Evolutionary conservation across 2,113 vertebrate species (phyloP), one percentile per base, ranked within the genome.

Genomic region (Rhegmatorhina hoffmannsi): DNA sequence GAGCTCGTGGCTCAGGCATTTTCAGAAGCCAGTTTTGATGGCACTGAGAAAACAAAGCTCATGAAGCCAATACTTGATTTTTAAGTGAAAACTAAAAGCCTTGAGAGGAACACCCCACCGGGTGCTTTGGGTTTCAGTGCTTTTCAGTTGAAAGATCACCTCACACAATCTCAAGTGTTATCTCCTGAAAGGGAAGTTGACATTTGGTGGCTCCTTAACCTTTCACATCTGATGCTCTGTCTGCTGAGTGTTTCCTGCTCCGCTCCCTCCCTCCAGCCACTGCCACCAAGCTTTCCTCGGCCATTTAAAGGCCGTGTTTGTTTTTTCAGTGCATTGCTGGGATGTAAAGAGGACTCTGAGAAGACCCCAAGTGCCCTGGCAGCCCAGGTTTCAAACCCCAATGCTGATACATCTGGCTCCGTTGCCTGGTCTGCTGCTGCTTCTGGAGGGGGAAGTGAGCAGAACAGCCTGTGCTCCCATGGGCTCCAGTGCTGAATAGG

Each of bases 121-220:
- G 4, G 8, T 17, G 56, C 64, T 86, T 36, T 36, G 73, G 17
- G 62, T 78, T 67, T 88, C 75, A n/a, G 89, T 9, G 62, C 79
- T 62, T 67, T 56, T 72, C 38, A 63, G 53, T 67, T 64, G 46
- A 85, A 87, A 82, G 19, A 20, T 28, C 9, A 62, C 50, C 83
- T 94, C 82, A 5, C 31, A 3, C 73, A 12, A 59, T 38, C 33
- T 74, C 17, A 53, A 60, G 86, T 2, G 60, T 56, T 74, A 56
- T 44, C 75, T 89, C 44, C 87, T 90, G 79, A 67, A 81, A 47
- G 95, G 92, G 95, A 96, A 96, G 92, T 63, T 96, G 95, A 96
- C 94, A 87, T 96, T 95, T 96, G 76, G 89, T 77, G 92, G 73
- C 95, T 94, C 92, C 55, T 93, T 55, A 40, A 89, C 95, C 94